phyloP scores from a whole-genome alignment of 2,113 vertebrate genomes.

The Castor canadensis region DNA sequence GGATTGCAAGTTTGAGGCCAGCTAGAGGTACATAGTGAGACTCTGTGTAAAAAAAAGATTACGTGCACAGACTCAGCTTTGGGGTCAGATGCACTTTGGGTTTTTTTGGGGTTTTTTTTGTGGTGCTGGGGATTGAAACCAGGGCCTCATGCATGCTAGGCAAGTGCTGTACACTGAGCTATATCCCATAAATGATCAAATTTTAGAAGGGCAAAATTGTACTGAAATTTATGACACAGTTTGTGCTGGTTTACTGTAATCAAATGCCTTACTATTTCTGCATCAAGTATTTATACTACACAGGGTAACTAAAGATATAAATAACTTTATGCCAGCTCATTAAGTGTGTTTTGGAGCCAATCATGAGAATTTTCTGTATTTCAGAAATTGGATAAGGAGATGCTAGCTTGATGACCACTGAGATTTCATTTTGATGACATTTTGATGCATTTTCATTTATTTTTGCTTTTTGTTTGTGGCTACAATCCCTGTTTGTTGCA shows the following conservation, averaged over 20 bases:
- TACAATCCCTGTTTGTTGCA: too few relatives aligned
- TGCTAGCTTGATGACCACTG: not conserved
- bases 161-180: not conserved
- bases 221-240: not conserved
- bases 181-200: not conserved
- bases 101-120: too few relatives aligned
- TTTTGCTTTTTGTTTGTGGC: constrained; percentile 17
- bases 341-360: not conserved
- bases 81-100: not conserved
- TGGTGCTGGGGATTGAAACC: not conserved
- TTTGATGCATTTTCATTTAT: not conserved
- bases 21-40: too few relatives aligned
- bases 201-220: not conserved
- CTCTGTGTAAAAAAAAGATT: too few relatives aligned
- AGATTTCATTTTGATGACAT: not conserved
- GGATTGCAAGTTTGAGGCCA: too few relatives aligned
- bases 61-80: not conserved
- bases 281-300: not conserved
- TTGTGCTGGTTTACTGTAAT: not conserved
- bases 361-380: not conserved
- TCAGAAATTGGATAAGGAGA: not conserved
- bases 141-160: not conserved
- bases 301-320: not conserved
- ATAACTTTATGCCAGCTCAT: not conserved
- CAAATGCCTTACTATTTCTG: not conserved